Conservation (phyloP, 2,113 vertebrate species). For the Chlorocebus sabaeus region DNA sequence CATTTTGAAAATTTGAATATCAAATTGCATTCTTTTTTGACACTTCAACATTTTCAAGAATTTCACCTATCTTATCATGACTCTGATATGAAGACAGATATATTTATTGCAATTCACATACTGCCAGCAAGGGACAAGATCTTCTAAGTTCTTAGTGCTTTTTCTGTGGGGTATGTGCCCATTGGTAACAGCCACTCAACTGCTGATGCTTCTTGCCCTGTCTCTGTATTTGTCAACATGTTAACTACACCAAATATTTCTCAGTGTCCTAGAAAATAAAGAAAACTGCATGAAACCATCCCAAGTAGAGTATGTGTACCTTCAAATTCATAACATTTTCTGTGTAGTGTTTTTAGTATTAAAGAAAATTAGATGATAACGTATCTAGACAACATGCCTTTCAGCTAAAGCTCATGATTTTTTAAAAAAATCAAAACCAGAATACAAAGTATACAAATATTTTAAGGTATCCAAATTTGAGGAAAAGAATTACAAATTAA, state of each 20-base stretch:
- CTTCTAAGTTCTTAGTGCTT: not conserved
- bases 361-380: not conserved
- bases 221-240: not conserved
- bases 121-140: not conserved
- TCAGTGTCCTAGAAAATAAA: not conserved
- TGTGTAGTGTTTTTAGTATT: not conserved
- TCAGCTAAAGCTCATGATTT: not conserved
- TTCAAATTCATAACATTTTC: not conserved
- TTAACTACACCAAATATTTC: not conserved
- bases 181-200: not conserved
- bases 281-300: not conserved
- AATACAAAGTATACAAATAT: not conserved
- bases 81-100: not conserved
- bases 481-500: not conserved
- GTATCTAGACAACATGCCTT: not conserved
- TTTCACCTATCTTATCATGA: not conserved
- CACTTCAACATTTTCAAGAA: not conserved
- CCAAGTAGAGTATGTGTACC: not conserved
- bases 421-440: not conserved
- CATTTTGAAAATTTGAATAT: not conserved
- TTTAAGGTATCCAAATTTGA: not conserved
- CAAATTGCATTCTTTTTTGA: not conserved
- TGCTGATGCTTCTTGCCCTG: not conserved
- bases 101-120: not conserved
- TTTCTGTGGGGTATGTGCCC: not conserved